Evolutionary conservation across 2,113 vertebrate species (phyloP).

Genomic region (Bungarus multicinctus): DNA sequence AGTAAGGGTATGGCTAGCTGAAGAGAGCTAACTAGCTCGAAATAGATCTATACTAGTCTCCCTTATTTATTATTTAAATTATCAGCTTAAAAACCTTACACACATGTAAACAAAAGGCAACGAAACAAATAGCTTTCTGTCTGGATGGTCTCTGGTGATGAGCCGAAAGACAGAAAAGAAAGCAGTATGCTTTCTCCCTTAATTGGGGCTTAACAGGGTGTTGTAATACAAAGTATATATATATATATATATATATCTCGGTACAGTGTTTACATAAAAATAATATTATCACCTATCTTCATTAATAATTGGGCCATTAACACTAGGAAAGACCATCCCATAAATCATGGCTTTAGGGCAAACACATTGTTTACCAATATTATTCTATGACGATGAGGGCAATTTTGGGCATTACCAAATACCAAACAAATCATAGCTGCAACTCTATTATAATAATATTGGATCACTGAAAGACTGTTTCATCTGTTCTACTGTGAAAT

Average conservation of each 20-base stretch:
- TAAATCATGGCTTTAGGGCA: not conserved
- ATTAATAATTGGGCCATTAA: not conserved
- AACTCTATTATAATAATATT: not conserved
- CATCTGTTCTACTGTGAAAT: not conserved
- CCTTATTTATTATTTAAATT: no score
- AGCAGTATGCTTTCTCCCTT: no score
- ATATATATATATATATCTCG: not conserved
- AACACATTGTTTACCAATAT: not conserved
- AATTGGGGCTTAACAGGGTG: no score
- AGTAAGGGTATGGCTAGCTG: no score
- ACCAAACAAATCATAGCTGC: not conserved
- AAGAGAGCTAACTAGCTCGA: no score
- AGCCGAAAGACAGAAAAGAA: no score
- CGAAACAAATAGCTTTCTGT: no score
- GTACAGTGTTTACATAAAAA: not conserved
- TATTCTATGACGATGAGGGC: not conserved
- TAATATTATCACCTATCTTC: not conserved
- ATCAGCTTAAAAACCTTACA: no score
- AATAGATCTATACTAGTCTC: no score
- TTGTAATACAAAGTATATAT: no score
- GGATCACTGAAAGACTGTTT: not conserved
- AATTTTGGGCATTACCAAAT: not conserved
- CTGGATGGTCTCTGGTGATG: no score
- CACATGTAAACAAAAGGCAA: no score
- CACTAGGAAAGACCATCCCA: not conserved